These are phyloP conservation scores for Eumacrocentrus americanus DNA, from an alignment of 2,888 invertebrate genomes.

Conservation along the genomic window DNA sequence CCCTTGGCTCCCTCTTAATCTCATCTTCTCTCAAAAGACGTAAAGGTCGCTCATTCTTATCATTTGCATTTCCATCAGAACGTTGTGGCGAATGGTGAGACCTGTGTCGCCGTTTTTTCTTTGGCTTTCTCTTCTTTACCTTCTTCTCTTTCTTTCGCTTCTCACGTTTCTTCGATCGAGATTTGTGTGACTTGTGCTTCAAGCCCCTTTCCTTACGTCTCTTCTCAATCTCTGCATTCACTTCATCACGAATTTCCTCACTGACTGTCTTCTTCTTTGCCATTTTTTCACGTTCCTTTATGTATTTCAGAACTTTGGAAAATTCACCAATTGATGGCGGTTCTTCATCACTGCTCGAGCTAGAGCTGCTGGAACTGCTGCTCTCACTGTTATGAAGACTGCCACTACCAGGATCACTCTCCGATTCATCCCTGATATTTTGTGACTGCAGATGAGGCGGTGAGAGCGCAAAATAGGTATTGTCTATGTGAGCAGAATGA, in stretches of 20 bases:
- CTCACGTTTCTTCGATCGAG: conserved; percentile 36
- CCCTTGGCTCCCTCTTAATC: conserved; percentile 44
- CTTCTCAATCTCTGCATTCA: conserved; percentile 54
- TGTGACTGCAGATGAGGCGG: neutral
- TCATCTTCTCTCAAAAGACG: conserved; percentile 46
- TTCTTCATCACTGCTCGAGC: conserved; percentile 32
- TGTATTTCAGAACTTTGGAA: conserved; percentile 51
- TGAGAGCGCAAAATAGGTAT: neutral
- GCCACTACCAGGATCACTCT: conserved; percentile 13
- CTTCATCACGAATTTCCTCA: conserved; percentile 55
- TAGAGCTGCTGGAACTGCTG: conserved; percentile 32
- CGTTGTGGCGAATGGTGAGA: conserved; percentile 18
- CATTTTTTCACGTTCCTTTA: conserved; percentile 54
- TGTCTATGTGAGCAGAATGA: neutral
- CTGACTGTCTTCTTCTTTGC: conserved; percentile 51
- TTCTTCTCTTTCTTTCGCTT: conserved; percentile 37
- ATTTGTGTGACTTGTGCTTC: conserved; percentile 33
- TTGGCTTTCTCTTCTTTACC: conserved; percentile 39
- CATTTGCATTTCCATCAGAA: conserved; percentile 11
- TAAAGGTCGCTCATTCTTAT: conserved; percentile 12
- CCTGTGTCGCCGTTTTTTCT: conserved; percentile 32
- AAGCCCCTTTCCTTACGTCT: conserved; percentile 48
- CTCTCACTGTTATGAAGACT: conserved; percentile 23
- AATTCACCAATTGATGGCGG: conserved; percentile 39
- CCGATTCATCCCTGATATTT: neutral